These are phyloP conservation scores for Tachuris rubrigastra DNA, from an alignment of 2,113 vertebrate genomes.

Conservation along the genomic window DNA sequence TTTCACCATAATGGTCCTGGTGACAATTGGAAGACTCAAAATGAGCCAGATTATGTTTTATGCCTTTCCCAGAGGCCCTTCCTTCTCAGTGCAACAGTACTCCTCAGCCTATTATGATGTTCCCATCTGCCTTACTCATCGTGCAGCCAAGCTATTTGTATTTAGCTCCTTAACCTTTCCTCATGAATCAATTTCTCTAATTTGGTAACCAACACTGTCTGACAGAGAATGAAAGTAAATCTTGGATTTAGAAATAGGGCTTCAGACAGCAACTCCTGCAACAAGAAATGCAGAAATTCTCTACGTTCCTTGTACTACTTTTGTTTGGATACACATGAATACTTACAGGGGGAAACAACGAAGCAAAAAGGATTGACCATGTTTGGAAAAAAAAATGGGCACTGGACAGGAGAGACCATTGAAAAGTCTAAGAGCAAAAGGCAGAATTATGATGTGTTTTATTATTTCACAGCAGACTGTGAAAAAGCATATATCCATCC, in stretches of 20 bases:
- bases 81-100: slow-evolving; percentile 6
- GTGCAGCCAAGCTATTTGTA: slow-evolving; percentile 6
- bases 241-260: not conserved
- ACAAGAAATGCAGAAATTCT: not conserved
- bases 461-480: not conserved
- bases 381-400: not conserved
- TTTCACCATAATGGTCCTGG: slow-evolving; percentile 29
- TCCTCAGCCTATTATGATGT: slow-evolving; percentile 27
- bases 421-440: not conserved
- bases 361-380: not conserved
- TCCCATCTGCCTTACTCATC: slow-evolving; percentile 53
- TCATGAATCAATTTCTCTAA: slow-evolving; percentile 40
- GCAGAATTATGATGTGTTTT: not conserved
- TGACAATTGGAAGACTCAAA: slow-evolving; percentile 47
- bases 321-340: not conserved
- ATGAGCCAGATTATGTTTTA: slow-evolving; percentile 43
- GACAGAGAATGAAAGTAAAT: slow-evolving; percentile 1
- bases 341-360: not conserved
- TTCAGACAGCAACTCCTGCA: not conserved
- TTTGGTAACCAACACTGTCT: not conserved
- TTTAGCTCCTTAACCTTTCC: slow-evolving; percentile 54
- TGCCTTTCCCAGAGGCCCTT: slow-evolving; percentile 30
- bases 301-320: not conserved
- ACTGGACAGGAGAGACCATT: not conserved
- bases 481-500: not conserved